These are phyloP conservation scores for Leucoraja ocellata DNA, from an alignment of 2,797 vertebrate genomes.

Conservation along the genomic window DNA sequence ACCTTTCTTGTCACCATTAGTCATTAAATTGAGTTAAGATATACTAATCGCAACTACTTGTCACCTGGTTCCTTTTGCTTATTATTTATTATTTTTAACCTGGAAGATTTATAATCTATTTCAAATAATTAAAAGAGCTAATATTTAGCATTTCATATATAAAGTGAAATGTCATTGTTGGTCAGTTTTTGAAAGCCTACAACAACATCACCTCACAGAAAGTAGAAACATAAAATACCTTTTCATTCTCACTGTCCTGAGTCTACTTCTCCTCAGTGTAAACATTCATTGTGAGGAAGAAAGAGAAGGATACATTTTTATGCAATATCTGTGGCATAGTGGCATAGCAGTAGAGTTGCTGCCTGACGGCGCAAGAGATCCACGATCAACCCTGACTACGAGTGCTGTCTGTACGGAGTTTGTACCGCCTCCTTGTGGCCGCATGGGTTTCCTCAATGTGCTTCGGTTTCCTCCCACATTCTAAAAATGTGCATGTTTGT, in stretches of 20 bases:
- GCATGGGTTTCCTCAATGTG: no score
- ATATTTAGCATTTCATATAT: background rate
- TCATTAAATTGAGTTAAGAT: background rate
- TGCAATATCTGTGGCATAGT: background rate
- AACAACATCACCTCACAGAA: background rate
- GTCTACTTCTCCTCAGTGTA: background rate
- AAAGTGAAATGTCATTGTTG: background rate
- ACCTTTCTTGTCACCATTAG: background rate
- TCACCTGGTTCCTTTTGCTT: background rate
- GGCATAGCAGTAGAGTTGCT: no score
- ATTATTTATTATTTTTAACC: background rate
- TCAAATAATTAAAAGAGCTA: background rate
- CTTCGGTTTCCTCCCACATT: no score
- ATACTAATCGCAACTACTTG: background rate
- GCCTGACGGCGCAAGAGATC: no score
- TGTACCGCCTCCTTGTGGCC: no score
- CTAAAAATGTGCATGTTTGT: no score
- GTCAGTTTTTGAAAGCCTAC: background rate
- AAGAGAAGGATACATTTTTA: background rate
- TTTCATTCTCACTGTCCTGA: background rate
- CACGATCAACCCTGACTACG: no score
- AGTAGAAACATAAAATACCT: background rate
- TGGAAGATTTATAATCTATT: background rate
- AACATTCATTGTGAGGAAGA: background rate
- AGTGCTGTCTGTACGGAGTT: no score